These are phyloP conservation scores for Cyclopterus lumpus DNA, from an alignment of 2,797 vertebrate species.

Conservation along the genomic window DNA sequence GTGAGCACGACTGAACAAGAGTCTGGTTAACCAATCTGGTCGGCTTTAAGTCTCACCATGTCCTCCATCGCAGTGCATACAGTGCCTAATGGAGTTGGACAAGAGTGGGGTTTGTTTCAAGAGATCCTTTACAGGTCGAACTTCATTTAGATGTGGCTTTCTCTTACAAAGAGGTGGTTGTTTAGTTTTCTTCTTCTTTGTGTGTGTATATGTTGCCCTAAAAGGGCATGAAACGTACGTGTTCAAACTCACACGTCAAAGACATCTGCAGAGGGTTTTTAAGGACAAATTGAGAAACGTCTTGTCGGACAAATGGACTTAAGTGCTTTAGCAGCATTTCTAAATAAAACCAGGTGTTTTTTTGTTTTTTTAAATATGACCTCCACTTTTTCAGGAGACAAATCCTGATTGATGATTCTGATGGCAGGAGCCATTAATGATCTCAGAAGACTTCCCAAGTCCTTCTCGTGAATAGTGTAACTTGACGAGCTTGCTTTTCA, in stretches of 20 bases:
- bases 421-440: background rate
- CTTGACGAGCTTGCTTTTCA: no score
- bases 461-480: background rate
- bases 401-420: background rate
- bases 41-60: constrained; percentile 12
- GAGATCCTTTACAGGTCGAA: background rate
- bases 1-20: constrained; percentile 50
- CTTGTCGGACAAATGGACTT: constrained; percentile 1
- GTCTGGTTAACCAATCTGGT: constrained; percentile 59
- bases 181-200: background rate
- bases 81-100: constrained; percentile 2
- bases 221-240: background rate
- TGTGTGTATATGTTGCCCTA: background rate
- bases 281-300: background rate
- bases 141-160: background rate
- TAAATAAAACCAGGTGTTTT: background rate
- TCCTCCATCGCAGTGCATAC: constrained; percentile 47
- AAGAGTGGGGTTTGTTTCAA: background rate
- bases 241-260: background rate
- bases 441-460: background rate
- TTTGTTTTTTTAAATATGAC: background rate
- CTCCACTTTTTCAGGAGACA: background rate
- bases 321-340: background rate
- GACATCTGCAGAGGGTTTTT: background rate
- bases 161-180: background rate